phyloP scores from a whole-genome alignment of 35 echinoderm and acorn worm species.

The Apostichopus californicus region DNA sequence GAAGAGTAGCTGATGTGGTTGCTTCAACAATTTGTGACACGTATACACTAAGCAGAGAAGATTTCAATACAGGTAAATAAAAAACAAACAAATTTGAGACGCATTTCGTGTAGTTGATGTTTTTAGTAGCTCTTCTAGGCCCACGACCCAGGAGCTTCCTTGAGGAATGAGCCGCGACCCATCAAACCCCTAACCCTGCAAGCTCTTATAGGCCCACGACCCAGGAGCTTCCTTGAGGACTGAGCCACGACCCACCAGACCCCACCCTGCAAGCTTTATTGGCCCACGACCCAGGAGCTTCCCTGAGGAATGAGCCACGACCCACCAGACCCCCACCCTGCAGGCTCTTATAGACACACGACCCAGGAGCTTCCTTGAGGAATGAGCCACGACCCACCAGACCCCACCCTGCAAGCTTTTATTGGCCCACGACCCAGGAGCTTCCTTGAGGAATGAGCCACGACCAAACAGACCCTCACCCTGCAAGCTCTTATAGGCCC shows the following conservation, averaged over 20 bases:
- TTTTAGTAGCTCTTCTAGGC: not conserved
- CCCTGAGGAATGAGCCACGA: too few species aligned
- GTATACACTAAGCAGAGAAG: constrained; percentile 71
- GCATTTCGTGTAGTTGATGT: not conserved
- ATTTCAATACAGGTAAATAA: constrained; percentile 77
- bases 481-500: too few species aligned
- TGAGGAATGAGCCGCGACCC: too few species aligned
- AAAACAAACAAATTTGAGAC: not conserved
- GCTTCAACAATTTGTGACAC: constrained; percentile 77
- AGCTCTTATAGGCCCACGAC: not conserved
- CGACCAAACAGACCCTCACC: not conserved
- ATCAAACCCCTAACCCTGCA: not conserved
- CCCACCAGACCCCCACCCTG: not conserved
- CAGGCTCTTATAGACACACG: not conserved
- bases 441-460: too few species aligned
- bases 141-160: too few species aligned
- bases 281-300: too few species aligned
- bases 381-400: not conserved
- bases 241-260: not conserved
- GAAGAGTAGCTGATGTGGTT: constrained; percentile 68
- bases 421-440: too few species aligned
- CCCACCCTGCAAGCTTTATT: not conserved
- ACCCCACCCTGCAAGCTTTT: not conserved
- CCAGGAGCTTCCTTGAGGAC: too few species aligned
- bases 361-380: too few species aligned